Evolutionary conservation across 2,113 vertebrate genomes (phyloP).

Genomic region (Porphyrio hochstetteri): DNA sequence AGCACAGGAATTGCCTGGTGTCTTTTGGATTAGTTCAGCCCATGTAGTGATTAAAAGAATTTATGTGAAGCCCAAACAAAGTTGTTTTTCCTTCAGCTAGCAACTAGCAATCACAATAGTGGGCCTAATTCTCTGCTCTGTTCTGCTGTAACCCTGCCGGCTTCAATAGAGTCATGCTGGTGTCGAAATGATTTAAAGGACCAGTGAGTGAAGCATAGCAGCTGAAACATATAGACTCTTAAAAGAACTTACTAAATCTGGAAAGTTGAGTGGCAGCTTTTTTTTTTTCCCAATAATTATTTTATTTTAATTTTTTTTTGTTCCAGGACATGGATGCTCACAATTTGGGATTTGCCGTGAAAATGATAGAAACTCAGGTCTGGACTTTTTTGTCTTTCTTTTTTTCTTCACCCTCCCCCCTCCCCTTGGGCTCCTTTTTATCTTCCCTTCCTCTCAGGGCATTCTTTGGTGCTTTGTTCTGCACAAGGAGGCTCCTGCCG

Average conservation of each 20-base stretch:
- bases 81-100: conserved; percentile 16
- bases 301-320: not conserved
- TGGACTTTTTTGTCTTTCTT: not conserved
- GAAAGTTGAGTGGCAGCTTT: not conserved
- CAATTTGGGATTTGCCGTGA: not conserved
- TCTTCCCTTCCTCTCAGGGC: conserved; percentile 2
- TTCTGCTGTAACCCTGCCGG: conserved; percentile 31
- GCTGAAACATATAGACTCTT: not conserved
- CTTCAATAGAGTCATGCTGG: conserved; percentile 42
- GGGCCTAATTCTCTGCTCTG: conserved; percentile 10
- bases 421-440: not conserved
- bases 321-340: not conserved
- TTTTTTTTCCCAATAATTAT: not conserved
- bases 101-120: conserved; percentile 20
- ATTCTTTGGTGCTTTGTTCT: conserved; percentile 8
- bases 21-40: conserved; percentile 27
- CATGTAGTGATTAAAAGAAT: not conserved
- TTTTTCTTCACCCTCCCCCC: too few relatives aligned
- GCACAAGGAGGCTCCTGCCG: not conserved
- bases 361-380: not conserved
- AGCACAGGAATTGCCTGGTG: not conserved
- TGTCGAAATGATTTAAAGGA: conserved; percentile 28
- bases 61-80: not conserved
- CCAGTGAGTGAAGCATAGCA: not conserved
- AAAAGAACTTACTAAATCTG: not conserved